A percentile compares a stretch with the other conserved stretches of the same genome.
Evolutionary conservation across 2,797 vertebrate genomes (phyloP).

Genomic region (Pempheris klunzingeri): DNA sequence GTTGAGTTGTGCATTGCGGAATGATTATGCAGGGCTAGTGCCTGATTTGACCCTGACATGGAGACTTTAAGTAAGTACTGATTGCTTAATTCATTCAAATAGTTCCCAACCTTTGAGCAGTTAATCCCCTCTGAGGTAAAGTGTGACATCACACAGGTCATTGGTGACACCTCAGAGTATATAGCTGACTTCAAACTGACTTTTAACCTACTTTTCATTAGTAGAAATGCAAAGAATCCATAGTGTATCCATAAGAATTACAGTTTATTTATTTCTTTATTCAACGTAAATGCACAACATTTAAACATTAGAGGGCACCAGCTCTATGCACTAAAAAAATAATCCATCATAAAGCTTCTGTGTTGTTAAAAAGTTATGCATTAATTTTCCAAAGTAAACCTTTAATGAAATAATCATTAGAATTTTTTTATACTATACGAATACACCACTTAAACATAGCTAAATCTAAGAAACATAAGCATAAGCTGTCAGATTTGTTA

Average conservation of each 20-base stretch:
- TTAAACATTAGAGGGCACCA: slow-evolving; percentile 49
- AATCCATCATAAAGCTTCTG: neutral
- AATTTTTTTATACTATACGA: too few relatives aligned
- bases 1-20: neutral
- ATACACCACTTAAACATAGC: neutral
- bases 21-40: neutral
- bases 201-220: slow-evolving; percentile 23
- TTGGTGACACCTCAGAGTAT: slow-evolving; percentile 51
- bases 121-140: slow-evolving; percentile 43
- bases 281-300: slow-evolving; percentile 3
- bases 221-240: slow-evolving; percentile 19
- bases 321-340: neutral
- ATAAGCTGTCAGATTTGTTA: neutral
- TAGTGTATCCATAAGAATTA: neutral
- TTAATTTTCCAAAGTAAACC: neutral
- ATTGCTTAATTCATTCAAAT: slow-evolving; percentile 50
- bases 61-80: slow-evolving; percentile 43
- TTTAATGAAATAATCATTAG: too few relatives aligned
- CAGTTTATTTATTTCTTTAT: neutral
- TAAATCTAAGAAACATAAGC: neutral
- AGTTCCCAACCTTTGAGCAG: slow-evolving; percentile 43
- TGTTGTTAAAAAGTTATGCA: neutral
- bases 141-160: slow-evolving; percentile 57
- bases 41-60: slow-evolving; percentile 33
- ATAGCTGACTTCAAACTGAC: slow-evolving; percentile 51